Conservation (phyloP, 2,113 vertebrate genomes). For the Tyto alba region DNA sequence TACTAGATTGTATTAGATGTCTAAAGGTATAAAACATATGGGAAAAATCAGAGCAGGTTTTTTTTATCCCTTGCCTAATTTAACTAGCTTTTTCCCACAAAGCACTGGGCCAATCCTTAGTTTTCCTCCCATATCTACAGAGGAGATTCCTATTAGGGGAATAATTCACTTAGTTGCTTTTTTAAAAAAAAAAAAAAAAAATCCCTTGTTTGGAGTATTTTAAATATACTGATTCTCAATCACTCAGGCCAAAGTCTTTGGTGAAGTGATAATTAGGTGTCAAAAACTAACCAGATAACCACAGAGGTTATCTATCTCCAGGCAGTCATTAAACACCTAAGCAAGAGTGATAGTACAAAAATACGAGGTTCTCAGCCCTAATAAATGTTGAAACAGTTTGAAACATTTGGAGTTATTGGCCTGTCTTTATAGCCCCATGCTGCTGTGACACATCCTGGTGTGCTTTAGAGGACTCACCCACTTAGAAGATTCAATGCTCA, state of each 20-base stretch:
- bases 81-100: not conserved
- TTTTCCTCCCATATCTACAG: not conserved
- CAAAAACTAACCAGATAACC: conserved; percentile 68
- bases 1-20: not conserved
- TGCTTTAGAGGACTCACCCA: conserved; percentile 35
- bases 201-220: conserved; percentile 48
- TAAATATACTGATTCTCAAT: conserved; percentile 57
- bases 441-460: conserved; percentile 15
- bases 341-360: conserved; percentile 64
- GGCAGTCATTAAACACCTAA: conserved; percentile 65
- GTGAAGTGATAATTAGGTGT: conserved; percentile 66
- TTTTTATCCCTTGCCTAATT: not conserved
- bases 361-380: conserved; percentile 58
- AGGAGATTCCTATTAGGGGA: conserved; percentile 30
- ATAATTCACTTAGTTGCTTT: conserved; percentile 54
- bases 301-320: conserved; percentile 49
- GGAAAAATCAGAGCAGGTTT: not conserved
- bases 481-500: not conserved
- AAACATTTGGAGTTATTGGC: conserved; percentile 54
- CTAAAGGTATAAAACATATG: not conserved
- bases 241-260: conserved; percentile 27
- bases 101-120: not conserved
- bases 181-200: not conserved
- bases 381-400: conserved; percentile 59
- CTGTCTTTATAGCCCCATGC: conserved; percentile 35